phyloP scores from a whole-genome alignment of 1,140 invertebrate species.

The Neodiprion fabricii region DNA sequence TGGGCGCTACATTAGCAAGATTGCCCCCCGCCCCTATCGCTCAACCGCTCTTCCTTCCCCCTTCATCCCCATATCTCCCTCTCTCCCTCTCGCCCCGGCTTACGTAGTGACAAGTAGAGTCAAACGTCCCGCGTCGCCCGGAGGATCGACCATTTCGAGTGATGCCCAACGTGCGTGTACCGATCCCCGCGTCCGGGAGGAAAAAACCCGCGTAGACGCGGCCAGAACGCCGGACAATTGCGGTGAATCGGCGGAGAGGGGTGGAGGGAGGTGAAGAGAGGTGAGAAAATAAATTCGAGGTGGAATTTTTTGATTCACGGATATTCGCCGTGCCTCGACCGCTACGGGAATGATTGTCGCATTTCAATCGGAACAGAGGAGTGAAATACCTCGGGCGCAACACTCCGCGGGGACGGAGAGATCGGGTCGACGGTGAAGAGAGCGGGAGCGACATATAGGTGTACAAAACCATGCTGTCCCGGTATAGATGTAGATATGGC shows the following conservation, averaged over 20 bases:
- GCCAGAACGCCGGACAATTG: neutral
- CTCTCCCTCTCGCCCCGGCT: neutral
- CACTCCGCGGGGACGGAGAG: neutral
- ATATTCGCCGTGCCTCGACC: neutral
- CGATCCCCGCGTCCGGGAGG: neutral
- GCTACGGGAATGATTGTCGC: neutral
- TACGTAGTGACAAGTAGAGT: constrained; percentile 2
- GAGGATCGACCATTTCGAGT: too few relatives aligned
- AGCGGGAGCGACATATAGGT: constrained; percentile 34
- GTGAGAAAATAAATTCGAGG: too few relatives aligned
- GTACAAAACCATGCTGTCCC: constrained; percentile 27
- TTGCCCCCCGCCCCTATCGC: constrained; percentile 12
- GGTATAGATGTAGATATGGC: too few relatives aligned
- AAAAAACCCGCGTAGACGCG: neutral
- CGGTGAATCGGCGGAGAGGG: neutral
- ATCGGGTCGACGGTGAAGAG: constrained; percentile 21
- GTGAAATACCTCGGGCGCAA: too few relatives aligned
- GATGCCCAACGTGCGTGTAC: too few relatives aligned
- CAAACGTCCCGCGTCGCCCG: neutral
- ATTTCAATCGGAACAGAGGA: too few relatives aligned
- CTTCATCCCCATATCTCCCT: neutral
- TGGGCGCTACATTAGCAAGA: constrained; percentile 51
- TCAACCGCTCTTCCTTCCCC: neutral
- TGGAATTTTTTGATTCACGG: constrained; percentile 1
- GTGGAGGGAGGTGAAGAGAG: neutral